phyloP scores from a whole-genome alignment of 2,113 vertebrate species.

The Phalacrocorax pelagicus region DNA sequence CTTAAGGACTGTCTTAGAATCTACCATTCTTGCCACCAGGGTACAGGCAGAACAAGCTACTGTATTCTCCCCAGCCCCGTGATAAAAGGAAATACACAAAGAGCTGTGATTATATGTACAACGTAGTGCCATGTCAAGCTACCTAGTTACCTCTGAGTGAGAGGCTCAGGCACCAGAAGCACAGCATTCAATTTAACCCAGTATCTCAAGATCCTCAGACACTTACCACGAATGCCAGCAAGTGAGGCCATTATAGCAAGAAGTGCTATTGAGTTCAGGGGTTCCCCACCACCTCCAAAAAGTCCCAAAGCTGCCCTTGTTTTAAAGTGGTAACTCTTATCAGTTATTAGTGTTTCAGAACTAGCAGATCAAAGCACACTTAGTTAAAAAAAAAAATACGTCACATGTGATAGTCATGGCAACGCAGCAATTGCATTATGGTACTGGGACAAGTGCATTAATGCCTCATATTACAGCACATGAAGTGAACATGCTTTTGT shows the following conservation, averaged over 20 bases:
- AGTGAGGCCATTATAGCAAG: not conserved
- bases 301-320: not conserved
- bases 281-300: accelerated
- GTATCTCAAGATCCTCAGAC: not conserved
- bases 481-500: not conserved
- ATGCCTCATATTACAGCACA: not conserved
- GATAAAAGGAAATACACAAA: not conserved
- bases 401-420: not conserved
- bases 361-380: not conserved
- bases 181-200: not conserved
- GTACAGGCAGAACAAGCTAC: not conserved
- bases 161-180: not conserved
- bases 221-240: accelerated
- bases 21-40: not conserved
- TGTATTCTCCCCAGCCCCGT: not conserved
- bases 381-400: not conserved
- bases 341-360: not conserved
- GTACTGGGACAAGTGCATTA: not conserved
- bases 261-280: not conserved
- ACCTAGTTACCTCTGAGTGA: not conserved
- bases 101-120: accelerated
- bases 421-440: not conserved
- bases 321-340: not conserved
- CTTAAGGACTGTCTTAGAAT: not conserved
- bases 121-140: not conserved